Percentiles rank a stretch among this genome's conserved stretches.
Conservation (phyloP, 1,140 invertebrate genomes). For the Caenorhabditis briggsae region DNA sequence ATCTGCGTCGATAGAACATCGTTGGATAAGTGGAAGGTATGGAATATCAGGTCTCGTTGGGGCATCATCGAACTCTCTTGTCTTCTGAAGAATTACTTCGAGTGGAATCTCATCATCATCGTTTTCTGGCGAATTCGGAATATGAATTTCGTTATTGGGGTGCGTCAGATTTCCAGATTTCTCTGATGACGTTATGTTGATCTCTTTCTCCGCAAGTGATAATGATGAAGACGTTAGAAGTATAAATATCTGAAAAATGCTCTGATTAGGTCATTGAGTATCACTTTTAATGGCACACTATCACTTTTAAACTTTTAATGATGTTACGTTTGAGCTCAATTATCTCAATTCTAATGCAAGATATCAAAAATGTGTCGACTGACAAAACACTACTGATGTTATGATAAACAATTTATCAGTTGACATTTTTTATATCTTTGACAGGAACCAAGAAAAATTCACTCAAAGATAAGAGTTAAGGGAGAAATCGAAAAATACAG, state of each 20-base stretch:
- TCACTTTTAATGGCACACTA: no score
- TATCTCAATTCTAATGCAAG: no score
- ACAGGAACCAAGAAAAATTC: no score
- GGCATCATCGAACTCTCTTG: slow-evolving; percentile 19
- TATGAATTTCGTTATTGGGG: not conserved
- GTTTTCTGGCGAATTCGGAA: slow-evolving; percentile 32
- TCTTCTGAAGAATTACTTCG: not conserved
- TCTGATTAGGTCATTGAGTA: not conserved
- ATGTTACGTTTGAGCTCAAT: no score
- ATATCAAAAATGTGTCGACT: no score
- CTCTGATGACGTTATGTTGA: slow-evolving; percentile 22
- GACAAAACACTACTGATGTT: no score
- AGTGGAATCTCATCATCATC: not conserved
- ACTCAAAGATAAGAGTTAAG: no score
- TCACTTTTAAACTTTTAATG: no score
- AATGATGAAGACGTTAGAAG: not conserved
- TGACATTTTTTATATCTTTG: no score
- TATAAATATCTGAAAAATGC: not conserved
- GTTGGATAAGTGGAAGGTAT: slow-evolving; percentile 40
- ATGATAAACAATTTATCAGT: no score
- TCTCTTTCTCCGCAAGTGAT: not conserved
- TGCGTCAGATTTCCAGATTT: not conserved
- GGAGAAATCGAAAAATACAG: no score
- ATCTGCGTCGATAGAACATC: slow-evolving; percentile 15
- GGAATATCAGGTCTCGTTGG: slow-evolving; percentile 22